Conservation (phyloP, 2,797 vertebrate species). For the Sparus aurata region DNA sequence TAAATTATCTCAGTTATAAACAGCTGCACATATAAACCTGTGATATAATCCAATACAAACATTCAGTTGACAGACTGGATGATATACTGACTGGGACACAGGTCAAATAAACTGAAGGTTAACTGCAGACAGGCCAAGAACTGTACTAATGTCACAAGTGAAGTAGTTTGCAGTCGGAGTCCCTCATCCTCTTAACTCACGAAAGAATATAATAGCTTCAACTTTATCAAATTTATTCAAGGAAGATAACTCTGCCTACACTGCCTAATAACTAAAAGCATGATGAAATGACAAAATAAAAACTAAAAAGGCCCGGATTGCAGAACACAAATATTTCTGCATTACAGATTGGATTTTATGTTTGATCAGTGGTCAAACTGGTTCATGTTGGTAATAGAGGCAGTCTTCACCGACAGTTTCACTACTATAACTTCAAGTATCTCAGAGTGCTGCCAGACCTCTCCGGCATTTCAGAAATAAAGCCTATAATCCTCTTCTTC, state of each 20-base stretch:
- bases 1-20: not conserved
- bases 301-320: too few species aligned
- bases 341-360: too few species aligned
- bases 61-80: not conserved
- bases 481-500: constrained; percentile 16
- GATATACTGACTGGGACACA: not conserved
- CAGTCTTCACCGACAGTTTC: not conserved
- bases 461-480: constrained; percentile 24
- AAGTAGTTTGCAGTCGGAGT: not conserved
- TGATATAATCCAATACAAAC: not conserved
- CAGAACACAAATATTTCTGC: too few species aligned
- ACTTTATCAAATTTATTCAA: not conserved
- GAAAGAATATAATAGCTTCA: not conserved
- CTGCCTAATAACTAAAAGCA: too few species aligned
- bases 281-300: too few species aligned
- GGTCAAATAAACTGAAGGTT: not conserved
- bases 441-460: not conserved
- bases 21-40: not conserved
- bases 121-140: not conserved
- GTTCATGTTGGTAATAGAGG: not conserved
- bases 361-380: not conserved
- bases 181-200: not conserved
- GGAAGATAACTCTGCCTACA: not conserved
- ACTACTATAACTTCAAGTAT: not conserved
- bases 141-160: not conserved